Evolutionary conservation across 2,888 invertebrate genomes (phyloP), one percentile per base, ranked within the genome.

Genomic region (Ferrisia virgata): DNA sequence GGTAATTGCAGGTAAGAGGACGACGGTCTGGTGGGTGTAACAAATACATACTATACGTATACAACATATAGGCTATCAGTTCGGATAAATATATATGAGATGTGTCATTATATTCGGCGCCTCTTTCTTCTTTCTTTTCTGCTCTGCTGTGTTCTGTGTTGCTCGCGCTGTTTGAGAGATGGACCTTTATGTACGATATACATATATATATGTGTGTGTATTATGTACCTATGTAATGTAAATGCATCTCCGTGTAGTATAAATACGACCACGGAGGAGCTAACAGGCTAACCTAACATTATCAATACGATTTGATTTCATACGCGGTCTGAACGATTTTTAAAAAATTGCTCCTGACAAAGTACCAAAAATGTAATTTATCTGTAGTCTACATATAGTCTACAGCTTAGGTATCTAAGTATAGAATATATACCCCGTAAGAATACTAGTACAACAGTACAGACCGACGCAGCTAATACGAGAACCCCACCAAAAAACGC

Each of bases 21-120:
- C 36, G 36, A 40, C 64, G 64, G 64, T 69, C 69, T 82, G 82
- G 82, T 82, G 82, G 82, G 82, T 82, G 82, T 82, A 82, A 47
- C 82, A 69, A 40, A 82, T 82, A 82, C 82, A 82, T 69, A 82
- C 82, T 82, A 31, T 58, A 82, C 58, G 58, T 64, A n/a, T n/a
- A 82, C 58, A 33, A 82, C 40, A 82, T 82, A 82, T 69, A 82
- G 82, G 69, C 82, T 82, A 82, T 82, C 82, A 82, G 82, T 82
- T 82, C 82, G 82, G 64, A 36, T 82, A 82, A 82, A 69, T 82
- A 82, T 82, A 82, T 69, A 82, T 82, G 64, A 64, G 82, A 82
- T 82, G 36, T 82, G 82, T 82, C 82, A 82, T 82, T 82, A 82
- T 82, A 82, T 82, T 82, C 82, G 82, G 82, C 82, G 82, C 82